phyloP scores from a whole-genome alignment of 2,888 invertebrate genomes.

The Dolichomitus sp. region DNA sequence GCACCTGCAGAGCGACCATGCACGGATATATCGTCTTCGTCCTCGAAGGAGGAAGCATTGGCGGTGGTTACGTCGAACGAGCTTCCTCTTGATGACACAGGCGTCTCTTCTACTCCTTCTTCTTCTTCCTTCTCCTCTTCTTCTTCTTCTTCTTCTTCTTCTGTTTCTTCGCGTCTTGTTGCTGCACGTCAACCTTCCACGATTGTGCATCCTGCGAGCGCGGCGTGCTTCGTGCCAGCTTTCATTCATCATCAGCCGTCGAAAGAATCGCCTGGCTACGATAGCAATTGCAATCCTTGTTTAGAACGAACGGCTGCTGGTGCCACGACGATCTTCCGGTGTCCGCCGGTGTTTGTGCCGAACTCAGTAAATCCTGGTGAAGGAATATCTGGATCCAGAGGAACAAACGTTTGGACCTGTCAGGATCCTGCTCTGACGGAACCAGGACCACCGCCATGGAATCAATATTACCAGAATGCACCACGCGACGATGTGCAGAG shows the following conservation, averaged over 20 bases:
- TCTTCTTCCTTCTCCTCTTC: constrained; percentile 7
- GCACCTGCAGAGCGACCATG: background rate
- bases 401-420: constrained; percentile 2
- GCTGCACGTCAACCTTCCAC: constrained; percentile 25
- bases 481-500: background rate
- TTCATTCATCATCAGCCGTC: constrained; percentile 27
- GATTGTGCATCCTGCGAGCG: constrained; percentile 32
- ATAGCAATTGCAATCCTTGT: constrained; percentile 68
- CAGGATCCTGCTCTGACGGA: constrained; percentile 12
- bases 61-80: background rate
- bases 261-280: constrained; percentile 52
- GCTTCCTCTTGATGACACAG: background rate
- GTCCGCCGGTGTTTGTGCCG: constrained; percentile 2
- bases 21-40: constrained; percentile 24
- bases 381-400: background rate
- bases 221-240: constrained; percentile 27
- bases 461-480: background rate
- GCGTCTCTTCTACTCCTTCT: background rate
- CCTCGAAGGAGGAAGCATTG: constrained; percentile 2
- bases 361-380: background rate
- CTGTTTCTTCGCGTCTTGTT: constrained; percentile 18
- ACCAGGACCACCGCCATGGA: constrained; percentile 44
- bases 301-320: constrained; percentile 56
- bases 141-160: constrained; percentile 23
- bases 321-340: constrained; percentile 24